Evolutionary conservation across 2,113 vertebrate species (phyloP), one percentile per base, ranked within the genome.

Genomic region (Cyprinodon tularosa): DNA sequence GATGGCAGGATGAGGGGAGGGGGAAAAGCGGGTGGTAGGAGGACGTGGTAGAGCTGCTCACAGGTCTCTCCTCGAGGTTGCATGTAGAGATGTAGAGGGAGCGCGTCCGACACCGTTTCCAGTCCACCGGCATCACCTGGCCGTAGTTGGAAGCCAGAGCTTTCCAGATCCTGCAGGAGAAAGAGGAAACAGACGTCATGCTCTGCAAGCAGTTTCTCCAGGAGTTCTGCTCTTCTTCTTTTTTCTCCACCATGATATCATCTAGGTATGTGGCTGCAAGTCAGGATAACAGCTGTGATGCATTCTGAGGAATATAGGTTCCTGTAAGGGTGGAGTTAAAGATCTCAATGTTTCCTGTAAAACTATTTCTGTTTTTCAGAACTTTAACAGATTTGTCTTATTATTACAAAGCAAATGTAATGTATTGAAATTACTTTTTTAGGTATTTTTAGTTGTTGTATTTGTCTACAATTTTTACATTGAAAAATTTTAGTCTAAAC

Each of bases 101-200:
- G 83, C 95, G 92, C 0, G 94, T 94, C 20, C 94, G 95, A 69
- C 96, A 98, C 45, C 92, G 93, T 57, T 94, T 96, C 98, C 98
- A 99, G 83, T 97, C 97, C 72, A 99, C 94, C 6, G 96, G 94
- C 96, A 96, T 96, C 66, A 96, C 96, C 0, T 94, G 95, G 22
- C 97, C 96, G 12, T 95, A 98, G 91, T 95, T 98, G 76, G 95
- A 92, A 17, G 95, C 97, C 82, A 98, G 88, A 75, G 96, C 93
- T 68, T 95, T 97, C 98, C 98, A 99, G 85, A 99, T 96, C 89
- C 98, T 99, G 79, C 10, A 39, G 63, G 42, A 37, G 12, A 14
- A 40, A 3, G 0, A 44, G 57, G 68, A 42, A 20, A 37, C 50
- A n/a, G 50, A 9, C 20, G 0, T 57, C 2, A 9, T 20, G 7